Evolutionary conservation across 2,797 vertebrate species (phyloP).

Genomic region (Adelosebastes latens): DNA sequence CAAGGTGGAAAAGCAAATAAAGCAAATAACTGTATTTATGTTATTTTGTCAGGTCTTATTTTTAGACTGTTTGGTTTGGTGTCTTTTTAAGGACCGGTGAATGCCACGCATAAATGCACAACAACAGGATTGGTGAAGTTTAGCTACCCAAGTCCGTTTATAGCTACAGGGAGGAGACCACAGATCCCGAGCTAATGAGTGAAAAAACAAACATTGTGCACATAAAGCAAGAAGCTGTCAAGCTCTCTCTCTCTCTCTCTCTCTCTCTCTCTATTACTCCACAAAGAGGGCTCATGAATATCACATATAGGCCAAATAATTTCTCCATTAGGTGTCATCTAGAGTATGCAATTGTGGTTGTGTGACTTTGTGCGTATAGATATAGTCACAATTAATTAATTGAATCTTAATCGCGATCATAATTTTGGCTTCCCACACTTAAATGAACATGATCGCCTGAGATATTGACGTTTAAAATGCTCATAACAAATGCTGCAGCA

Average conservation of each 20-base stretch:
- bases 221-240: constrained; percentile 10
- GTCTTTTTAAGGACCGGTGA: background rate
- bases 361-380: background rate
- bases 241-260: background rate
- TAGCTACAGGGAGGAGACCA: constrained; percentile 17
- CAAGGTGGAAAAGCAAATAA: background rate
- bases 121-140: constrained; percentile 14
- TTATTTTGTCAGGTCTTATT: background rate
- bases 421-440: no score
- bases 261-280: background rate
- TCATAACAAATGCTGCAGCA: no score
- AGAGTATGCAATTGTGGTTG: background rate
- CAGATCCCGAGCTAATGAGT: constrained; percentile 14
- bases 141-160: constrained; percentile 12
- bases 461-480: no score
- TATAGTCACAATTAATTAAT: no score
- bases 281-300: background rate
- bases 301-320: background rate
- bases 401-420: no score
- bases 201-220: constrained; percentile 21
- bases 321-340: background rate
- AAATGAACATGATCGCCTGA: no score
- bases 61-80: background rate
- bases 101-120: background rate
- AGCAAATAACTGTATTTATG: background rate